Percentiles rank a stretch among this genome's conserved stretches.
Evolutionary conservation across 2,888 invertebrate species (phyloP).

Genomic region (Leucoptera coffeella): DNA sequence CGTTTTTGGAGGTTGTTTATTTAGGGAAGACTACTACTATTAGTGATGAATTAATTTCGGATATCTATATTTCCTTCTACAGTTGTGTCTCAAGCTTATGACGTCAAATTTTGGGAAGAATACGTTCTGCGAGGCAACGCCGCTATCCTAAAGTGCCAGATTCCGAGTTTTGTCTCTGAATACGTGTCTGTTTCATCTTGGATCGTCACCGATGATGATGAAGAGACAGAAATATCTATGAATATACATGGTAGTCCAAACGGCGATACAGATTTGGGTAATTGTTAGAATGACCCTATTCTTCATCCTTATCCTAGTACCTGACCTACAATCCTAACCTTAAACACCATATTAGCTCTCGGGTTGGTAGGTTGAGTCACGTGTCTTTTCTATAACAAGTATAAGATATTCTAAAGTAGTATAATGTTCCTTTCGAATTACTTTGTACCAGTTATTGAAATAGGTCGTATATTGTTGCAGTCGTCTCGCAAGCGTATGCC

Average conservation of each 20-base stretch:
- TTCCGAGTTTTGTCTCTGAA: constrained; percentile 89
- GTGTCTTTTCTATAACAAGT: no score
- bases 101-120: constrained; percentile 88
- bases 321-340: no score
- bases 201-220: constrained; percentile 69
- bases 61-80: constrained; percentile 17
- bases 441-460: background rate
- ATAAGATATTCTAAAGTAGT: no score
- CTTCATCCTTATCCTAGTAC: constrained; percentile 1
- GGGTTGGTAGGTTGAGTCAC: no score
- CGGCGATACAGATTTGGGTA: constrained; percentile 29
- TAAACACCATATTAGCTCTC: no score
- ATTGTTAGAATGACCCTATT: constrained; percentile 5
- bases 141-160: constrained; percentile 87
- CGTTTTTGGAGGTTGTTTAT: no score
- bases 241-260: constrained; percentile 28
- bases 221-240: constrained; percentile 32
- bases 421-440: no score
- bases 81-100: constrained; percentile 88
- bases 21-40: no score
- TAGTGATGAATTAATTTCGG: no score
- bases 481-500: constrained; percentile 84
- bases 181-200: constrained; percentile 81
- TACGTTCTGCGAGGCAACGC: constrained; percentile 86
- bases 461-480: constrained; percentile 55